A percentile compares a stretch with the other conserved stretches of the same genome.
phyloP scores from a whole-genome alignment of 2,113 vertebrate species.

The Melanostigma gelatinosum region DNA sequence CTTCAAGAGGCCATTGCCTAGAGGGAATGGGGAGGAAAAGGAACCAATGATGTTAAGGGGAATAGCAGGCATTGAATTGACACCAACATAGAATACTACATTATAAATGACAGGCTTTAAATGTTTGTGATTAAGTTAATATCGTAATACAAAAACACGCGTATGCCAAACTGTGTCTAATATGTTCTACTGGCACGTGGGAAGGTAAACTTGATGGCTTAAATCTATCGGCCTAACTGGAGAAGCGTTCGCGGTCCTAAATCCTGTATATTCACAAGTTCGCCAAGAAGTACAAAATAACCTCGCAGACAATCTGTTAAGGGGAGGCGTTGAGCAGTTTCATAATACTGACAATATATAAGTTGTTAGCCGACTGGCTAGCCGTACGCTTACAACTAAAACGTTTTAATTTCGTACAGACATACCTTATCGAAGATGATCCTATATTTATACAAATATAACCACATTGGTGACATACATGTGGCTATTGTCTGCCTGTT shows the following conservation, averaged over 20 bases:
- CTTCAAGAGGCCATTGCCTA: conserved; percentile 30
- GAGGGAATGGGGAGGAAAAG: background rate
- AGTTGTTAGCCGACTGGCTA: conserved; percentile 39
- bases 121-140: background rate
- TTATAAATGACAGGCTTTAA: background rate
- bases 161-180: background rate
- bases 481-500: background rate
- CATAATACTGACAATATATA: background rate
- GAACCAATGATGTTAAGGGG: background rate
- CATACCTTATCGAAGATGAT: conserved; percentile 39
- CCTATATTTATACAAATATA: background rate
- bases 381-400: background rate
- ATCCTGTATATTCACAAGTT: fast-evolving
- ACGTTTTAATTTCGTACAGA: background rate
- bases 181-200: conserved; percentile 22
- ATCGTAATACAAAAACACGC: background rate
- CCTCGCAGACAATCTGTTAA: fast-evolving
- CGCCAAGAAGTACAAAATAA: background rate
- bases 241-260: background rate
- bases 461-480: background rate
- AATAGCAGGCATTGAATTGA: background rate
- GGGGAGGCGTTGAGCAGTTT: fast-evolving
- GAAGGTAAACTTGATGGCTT: background rate
- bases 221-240: background rate
- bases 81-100: background rate